phyloP scores from a whole-genome alignment of 2,113 vertebrate genomes.

The Campylorhamphus procurvoides region DNA sequence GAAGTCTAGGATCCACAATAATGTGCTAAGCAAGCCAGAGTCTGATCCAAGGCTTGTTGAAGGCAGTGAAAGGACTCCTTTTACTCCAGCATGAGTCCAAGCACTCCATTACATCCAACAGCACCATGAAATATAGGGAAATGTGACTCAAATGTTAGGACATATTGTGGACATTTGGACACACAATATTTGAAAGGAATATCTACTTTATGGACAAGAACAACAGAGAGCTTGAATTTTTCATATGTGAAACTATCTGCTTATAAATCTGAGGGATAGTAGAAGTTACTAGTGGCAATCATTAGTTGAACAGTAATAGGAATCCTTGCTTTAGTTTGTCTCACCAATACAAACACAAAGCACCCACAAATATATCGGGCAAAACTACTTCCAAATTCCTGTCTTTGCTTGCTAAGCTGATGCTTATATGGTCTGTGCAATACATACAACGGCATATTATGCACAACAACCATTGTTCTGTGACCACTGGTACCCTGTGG shows the following conservation, averaged over 20 bases:
- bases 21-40: not conserved
- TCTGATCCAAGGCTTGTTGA: not conserved
- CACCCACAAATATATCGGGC: not conserved
- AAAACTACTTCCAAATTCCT: not conserved
- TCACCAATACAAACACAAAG: slow-evolving; percentile 29
- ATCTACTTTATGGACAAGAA: not conserved
- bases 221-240: not conserved
- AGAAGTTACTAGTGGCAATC: not conserved
- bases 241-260: not conserved
- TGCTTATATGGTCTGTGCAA: not conserved
- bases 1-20: not conserved
- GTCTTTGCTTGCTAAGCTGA: not conserved
- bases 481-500: not conserved
- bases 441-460: not conserved
- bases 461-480: not conserved
- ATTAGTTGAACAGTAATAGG: not conserved
- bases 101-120: not conserved
- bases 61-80: not conserved
- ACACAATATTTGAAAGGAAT: not conserved
- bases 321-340: slow-evolving; percentile 15
- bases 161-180: not conserved
- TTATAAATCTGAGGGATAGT: not conserved
- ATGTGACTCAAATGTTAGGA: not conserved
- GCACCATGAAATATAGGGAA: not conserved
- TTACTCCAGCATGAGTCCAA: not conserved